Percentiles rank a stretch among this genome's conserved stretches.
Conservation (phyloP, 2,113 vertebrate genomes). For the Notiomystis cincta region DNA sequence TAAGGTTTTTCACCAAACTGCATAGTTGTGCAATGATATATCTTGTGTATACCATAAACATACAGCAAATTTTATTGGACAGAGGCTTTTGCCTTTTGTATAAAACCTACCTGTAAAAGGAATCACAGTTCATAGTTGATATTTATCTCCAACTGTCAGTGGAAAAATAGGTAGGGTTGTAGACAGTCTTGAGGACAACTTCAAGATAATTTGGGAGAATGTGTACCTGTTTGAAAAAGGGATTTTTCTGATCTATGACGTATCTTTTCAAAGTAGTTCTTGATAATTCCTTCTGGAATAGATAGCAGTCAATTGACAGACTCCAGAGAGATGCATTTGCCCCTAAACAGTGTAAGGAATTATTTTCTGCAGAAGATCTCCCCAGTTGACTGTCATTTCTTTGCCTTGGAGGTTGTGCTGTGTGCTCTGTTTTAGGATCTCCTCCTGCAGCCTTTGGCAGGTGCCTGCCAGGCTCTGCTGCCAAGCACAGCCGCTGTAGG, state of each 20-base stretch:
- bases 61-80: neutral
- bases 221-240: neutral
- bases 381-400: neutral
- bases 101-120: neutral
- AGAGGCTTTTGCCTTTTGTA: neutral
- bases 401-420: neutral
- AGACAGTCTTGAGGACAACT: neutral
- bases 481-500: fast-evolving
- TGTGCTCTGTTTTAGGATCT: neutral
- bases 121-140: neutral
- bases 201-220: neutral
- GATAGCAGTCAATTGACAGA: neutral
- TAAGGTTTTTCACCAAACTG: neutral
- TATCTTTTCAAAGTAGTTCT: neutral
- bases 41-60: neutral
- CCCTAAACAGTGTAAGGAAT: neutral
- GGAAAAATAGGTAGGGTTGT: neutral
- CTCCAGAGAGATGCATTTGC: neutral
- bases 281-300: neutral
- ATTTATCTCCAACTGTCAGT: neutral
- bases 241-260: fast-evolving
- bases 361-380: neutral
- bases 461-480: neutral
- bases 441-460: neutral
- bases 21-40: neutral